A percentile compares a stretch with the other conserved stretches of the same genome.
phyloP scores from a whole-genome alignment of 2,888 invertebrate species.

The Eupithecia abbreviata region DNA sequence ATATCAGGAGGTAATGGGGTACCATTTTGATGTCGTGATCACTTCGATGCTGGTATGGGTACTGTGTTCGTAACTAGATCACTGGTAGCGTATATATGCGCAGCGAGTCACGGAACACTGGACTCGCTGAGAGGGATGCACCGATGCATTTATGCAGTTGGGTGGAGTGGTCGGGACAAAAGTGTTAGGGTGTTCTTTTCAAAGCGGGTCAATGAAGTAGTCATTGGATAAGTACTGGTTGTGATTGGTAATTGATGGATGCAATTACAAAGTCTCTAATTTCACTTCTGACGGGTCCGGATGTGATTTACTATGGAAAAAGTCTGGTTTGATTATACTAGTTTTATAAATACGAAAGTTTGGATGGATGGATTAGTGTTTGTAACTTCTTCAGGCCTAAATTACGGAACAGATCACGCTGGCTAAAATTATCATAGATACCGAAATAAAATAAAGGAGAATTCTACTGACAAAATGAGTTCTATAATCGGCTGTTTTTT shows the following conservation, averaged over 20 bases:
- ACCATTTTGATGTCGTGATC: constrained; percentile 81
- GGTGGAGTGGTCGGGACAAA: constrained; percentile 54
- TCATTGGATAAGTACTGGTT: constrained; percentile 4
- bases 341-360: background rate
- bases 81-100: constrained; percentile 79
- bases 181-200: constrained; percentile 38
- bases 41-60: constrained; percentile 71
- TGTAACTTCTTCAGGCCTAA: background rate
- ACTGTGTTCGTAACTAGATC: constrained; percentile 76
- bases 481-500: too few relatives aligned
- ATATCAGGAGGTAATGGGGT: constrained; percentile 82
- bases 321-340: background rate
- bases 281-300: background rate
- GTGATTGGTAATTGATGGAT: background rate
- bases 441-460: too few relatives aligned
- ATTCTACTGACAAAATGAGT: too few relatives aligned
- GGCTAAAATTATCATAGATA: too few relatives aligned
- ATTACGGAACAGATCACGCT: too few relatives aligned
- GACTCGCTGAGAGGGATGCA: constrained; percentile 76
- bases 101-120: constrained; percentile 80
- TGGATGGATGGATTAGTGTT: background rate
- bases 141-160: constrained; percentile 75
- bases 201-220: constrained; percentile 2
- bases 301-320: background rate
- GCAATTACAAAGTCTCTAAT: constrained; percentile 8